phyloP scores from a whole-genome alignment of 2,888 invertebrate species.

The Euplagia quadripunctaria region DNA sequence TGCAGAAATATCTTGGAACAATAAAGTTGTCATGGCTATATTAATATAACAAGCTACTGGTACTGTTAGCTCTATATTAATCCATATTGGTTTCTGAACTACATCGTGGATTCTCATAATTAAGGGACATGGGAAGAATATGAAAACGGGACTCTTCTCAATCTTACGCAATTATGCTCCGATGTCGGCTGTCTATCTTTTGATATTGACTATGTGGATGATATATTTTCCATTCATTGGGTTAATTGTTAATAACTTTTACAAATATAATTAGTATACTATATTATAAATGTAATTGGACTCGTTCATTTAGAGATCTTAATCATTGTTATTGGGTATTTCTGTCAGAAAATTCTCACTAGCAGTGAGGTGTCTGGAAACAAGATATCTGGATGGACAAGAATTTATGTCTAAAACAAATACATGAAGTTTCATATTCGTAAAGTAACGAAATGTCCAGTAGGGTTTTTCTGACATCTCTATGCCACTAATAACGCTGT shows the following conservation, averaged over 20 bases:
- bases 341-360: too few species aligned
- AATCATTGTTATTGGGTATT: too few species aligned
- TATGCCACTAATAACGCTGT: too few species aligned
- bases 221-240: background rate
- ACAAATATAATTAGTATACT: background rate
- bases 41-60: constrained; percentile 10
- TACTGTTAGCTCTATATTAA: constrained; percentile 6
- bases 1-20: constrained; percentile 16
- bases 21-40: constrained; percentile 5
- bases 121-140: background rate
- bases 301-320: too few species aligned
- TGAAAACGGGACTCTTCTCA: background rate
- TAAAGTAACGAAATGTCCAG: too few species aligned
- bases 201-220: background rate
- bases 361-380: too few species aligned
- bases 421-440: too few species aligned
- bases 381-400: too few species aligned
- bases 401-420: too few species aligned
- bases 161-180: background rate
- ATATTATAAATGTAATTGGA: too few species aligned
- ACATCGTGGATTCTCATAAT: constrained; percentile 4
- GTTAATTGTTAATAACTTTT: background rate
- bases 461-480: too few species aligned
- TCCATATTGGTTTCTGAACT: background rate
- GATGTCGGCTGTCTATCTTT: background rate